Evolutionary conservation across 2,113 vertebrate genomes (phyloP).

Genomic region (Syrmaticus mikado): DNA sequence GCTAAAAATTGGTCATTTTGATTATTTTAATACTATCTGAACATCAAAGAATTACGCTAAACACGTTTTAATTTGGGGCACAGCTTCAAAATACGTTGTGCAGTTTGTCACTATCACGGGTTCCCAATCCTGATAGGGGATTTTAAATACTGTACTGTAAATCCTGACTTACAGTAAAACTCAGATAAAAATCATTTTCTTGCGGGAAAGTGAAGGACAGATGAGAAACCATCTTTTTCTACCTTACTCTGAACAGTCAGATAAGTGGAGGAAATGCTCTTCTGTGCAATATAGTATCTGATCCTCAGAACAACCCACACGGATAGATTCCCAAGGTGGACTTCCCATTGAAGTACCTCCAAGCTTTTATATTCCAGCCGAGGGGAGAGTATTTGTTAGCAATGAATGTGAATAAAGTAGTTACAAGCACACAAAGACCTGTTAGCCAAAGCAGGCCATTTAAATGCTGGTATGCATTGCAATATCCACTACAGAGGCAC

Average conservation of each 20-base stretch:
- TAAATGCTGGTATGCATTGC: conserved; percentile 54
- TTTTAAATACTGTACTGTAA: neutral
- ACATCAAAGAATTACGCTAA: neutral
- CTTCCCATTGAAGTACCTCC: neutral
- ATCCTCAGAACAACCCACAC: neutral
- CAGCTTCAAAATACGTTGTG: fast-evolving
- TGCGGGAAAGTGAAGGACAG: neutral
- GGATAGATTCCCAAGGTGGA: neutral
- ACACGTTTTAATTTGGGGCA: neutral
- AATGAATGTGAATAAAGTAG: neutral
- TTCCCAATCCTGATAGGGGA: neutral
- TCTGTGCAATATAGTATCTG: neutral
- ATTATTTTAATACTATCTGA: neutral
- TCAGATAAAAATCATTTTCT: neutral
- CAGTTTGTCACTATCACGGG: neutral
- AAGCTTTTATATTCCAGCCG: neutral
- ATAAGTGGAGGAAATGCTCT: neutral
- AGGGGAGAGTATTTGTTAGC: neutral
- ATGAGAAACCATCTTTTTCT: neutral
- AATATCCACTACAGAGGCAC: conserved; percentile 28
- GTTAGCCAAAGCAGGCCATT: conserved; percentile 13
- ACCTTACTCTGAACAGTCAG: neutral
- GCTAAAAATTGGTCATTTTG: neutral
- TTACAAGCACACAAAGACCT: conserved; percentile 37
- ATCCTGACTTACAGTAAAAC: neutral